Evolutionary conservation across 2,797 vertebrate species (phyloP).

Genomic region (Paguma larvata): DNA sequence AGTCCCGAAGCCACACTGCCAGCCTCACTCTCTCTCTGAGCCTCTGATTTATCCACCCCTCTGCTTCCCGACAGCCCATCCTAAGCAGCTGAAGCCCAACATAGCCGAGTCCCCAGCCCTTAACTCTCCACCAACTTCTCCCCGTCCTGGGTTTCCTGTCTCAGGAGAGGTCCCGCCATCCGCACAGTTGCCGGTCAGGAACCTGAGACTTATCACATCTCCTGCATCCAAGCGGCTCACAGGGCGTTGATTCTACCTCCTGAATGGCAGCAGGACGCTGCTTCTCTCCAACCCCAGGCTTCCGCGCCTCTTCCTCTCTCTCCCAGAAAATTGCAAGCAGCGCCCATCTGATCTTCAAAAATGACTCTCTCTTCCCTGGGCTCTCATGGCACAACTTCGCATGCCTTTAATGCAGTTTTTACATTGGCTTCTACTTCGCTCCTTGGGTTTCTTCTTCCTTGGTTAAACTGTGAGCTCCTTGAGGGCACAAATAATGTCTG

Average conservation of each 20-base stretch:
- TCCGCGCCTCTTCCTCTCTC: background rate
- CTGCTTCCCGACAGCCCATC: background rate
- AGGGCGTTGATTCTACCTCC: background rate
- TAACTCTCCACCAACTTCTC: background rate
- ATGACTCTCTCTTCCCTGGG: background rate
- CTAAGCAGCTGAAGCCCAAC: background rate
- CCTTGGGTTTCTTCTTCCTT: constrained; percentile 20
- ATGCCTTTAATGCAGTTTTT: background rate
- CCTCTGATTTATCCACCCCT: background rate
- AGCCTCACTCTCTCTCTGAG: background rate
- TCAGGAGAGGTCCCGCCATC: background rate
- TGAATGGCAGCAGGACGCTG: background rate
- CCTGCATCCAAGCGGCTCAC: background rate
- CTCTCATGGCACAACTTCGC: background rate
- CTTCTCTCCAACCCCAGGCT: background rate
- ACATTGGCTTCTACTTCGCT: background rate
- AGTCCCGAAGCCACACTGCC: background rate
- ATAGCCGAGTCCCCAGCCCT: background rate
- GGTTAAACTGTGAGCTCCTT: background rate
- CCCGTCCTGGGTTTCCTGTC: background rate
- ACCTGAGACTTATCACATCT: background rate
- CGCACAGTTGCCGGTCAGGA: background rate
- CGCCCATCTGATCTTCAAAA: background rate
- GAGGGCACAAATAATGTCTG: background rate
- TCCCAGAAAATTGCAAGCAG: background rate